Evolutionary conservation across 2,113 vertebrate genomes (phyloP).

Genomic region (Chiloscyllium plagiosum): DNA sequence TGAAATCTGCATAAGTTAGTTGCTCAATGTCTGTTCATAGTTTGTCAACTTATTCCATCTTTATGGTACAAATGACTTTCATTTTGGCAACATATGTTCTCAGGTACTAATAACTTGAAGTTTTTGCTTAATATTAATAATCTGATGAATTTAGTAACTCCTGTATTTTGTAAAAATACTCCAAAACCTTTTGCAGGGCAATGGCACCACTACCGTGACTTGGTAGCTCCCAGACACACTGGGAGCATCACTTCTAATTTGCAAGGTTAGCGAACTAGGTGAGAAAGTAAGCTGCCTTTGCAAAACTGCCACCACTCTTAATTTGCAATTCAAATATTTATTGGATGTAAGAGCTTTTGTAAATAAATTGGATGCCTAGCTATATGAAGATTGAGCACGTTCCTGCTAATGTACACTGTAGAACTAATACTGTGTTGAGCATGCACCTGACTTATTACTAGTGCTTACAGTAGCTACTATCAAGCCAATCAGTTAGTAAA

Average conservation of each 20-base stretch:
- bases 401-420: not conserved
- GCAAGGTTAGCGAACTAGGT: not conserved
- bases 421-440: not conserved
- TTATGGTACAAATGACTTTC: not conserved
- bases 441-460: not conserved
- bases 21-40: not conserved
- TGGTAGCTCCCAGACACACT: not conserved
- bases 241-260: not conserved
- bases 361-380: not conserved
- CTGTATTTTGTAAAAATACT: not conserved
- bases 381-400: not conserved
- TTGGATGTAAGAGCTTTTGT: not conserved
- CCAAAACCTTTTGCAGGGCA: not conserved
- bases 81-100: not conserved
- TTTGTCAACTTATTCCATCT: not conserved
- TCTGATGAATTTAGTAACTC: not conserved
- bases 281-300: not conserved
- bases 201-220: not conserved
- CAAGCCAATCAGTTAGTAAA: not conserved
- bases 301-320: not conserved
- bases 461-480: not conserved
- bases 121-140: conserved; percentile 4
- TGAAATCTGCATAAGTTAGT: not conserved
- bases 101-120: not conserved
- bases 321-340: not conserved